These are phyloP conservation scores for Hypsibius dujardini DNA, from an alignment of 1,140 invertebrate genomes.

Conservation along the genomic window DNA sequence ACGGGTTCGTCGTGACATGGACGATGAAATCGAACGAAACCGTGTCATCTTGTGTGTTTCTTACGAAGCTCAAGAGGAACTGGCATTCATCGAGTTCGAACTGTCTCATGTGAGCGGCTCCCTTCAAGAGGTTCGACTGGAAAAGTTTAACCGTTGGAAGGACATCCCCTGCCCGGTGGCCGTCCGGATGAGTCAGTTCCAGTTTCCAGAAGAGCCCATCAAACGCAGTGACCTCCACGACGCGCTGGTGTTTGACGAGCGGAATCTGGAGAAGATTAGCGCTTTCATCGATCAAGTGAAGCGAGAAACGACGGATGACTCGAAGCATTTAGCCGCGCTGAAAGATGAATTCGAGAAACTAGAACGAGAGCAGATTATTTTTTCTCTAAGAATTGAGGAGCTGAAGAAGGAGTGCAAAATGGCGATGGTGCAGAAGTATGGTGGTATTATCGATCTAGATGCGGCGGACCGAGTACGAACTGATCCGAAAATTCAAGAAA, in stretches of 20 bases:
- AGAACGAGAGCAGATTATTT: conserved; percentile 7
- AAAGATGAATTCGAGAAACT: neutral
- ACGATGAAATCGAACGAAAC: conserved; percentile 10
- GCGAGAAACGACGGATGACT: neutral
- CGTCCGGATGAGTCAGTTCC: conserved; percentile 1
- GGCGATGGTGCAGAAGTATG: conserved; percentile 13
- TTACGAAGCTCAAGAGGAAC: neutral
- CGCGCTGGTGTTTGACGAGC: conserved; percentile 7
- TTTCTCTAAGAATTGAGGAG: neutral
- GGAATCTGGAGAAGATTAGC: neutral
- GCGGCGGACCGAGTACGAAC: neutral
- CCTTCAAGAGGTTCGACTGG: conserved; percentile 1
- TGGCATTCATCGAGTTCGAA: neutral
- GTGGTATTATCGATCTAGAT: conserved; percentile 3
- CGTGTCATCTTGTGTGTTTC: neutral
- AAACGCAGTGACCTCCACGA: neutral
- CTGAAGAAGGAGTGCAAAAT: neutral
- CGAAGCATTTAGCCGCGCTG: neutral
- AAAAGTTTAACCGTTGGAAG: conserved; percentile 15
- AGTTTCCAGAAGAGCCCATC: neutral
- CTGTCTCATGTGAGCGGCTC: neutral
- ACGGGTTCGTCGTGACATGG: neutral
- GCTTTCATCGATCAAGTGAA: neutral
- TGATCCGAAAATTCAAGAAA: neutral
- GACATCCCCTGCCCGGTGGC: neutral